Conservation (phyloP, 2,888 invertebrate genomes). For the Acanthosoma haemorrhoidale region DNA sequence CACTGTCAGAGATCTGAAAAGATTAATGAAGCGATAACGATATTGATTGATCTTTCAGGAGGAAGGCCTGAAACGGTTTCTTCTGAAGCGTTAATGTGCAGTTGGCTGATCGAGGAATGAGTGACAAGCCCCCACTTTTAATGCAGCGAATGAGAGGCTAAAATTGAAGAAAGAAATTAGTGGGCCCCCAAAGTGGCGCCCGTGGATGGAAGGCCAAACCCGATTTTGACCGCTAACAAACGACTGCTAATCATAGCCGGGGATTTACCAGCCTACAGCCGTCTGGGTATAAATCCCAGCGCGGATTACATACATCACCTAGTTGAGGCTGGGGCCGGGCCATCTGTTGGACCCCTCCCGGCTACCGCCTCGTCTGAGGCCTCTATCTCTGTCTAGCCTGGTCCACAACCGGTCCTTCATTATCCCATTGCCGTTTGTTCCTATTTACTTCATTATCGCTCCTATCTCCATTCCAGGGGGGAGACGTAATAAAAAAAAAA, state of each 20-base stretch:
- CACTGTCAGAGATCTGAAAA: too few species aligned
- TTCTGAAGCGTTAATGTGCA: neutral
- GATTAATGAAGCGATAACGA: too few species aligned
- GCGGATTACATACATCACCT: neutral
- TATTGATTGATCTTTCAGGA: neutral
- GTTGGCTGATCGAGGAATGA: neutral
- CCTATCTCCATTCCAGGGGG: neutral
- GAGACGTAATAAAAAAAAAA: too few species aligned
- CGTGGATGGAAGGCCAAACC: neutral
- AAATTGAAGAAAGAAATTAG: neutral
- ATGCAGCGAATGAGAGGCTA: neutral
- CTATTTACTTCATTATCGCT: neutral
- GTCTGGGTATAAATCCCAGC: neutral
- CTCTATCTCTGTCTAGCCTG: too few species aligned
- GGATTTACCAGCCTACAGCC: neutral
- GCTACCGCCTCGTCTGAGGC: neutral
- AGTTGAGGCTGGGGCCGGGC: neutral
- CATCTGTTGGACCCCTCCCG: neutral
- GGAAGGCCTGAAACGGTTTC: too few species aligned
- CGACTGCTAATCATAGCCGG: slow-evolving; percentile 3
- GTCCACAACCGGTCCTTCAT: too few species aligned
- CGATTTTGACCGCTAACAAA: neutral
- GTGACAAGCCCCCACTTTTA: neutral
- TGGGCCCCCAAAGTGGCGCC: neutral
- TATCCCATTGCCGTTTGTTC: too few species aligned